phyloP scores from a whole-genome alignment of 2,113 vertebrate genomes.

The Pseudorasbora parva region DNA sequence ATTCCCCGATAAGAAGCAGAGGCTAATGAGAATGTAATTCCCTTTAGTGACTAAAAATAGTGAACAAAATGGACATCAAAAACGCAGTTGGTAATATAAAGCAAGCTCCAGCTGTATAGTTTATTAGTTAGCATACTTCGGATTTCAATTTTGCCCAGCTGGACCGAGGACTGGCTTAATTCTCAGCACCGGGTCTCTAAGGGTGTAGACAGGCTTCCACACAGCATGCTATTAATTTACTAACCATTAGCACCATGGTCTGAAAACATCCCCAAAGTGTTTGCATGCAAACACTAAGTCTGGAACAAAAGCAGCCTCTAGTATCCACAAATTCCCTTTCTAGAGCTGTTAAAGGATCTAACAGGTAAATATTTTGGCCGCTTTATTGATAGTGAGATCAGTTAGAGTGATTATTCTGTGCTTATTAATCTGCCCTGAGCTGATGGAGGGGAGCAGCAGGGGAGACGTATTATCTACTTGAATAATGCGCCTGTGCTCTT shows the following conservation, averaged over 20 bases:
- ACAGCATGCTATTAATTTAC: conserved; percentile 24
- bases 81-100: not conserved
- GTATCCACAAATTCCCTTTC: not conserved
- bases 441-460: conserved; percentile 44
- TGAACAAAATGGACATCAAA: conserved; percentile 32
- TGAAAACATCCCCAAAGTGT: conserved; percentile 1
- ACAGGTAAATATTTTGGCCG: conserved; percentile 4
- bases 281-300: not conserved
- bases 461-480: conserved; percentile 60
- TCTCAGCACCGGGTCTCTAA: conserved; percentile 16
- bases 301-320: conserved; percentile 4
- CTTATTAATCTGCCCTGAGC: conserved; percentile 48
- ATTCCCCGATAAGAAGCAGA: not conserved
- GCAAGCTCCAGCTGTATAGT: not conserved
- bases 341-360: conserved; percentile 9
- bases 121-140: conserved; percentile 33
- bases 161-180: conserved; percentile 39
- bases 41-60: conserved; percentile 20
- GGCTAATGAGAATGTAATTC: conserved; percentile 16
- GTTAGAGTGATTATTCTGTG: conserved; percentile 20
- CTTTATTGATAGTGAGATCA: conserved; percentile 31
- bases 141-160: conserved; percentile 51
- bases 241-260: conserved; percentile 35
- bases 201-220: not conserved
- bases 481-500: conserved; percentile 62